A percentile compares a stretch with the other conserved stretches of the same genome.
These are phyloP conservation scores for Drosophila dives DNA, from an alignment of 2,888 invertebrate species.

Conservation along the genomic window DNA sequence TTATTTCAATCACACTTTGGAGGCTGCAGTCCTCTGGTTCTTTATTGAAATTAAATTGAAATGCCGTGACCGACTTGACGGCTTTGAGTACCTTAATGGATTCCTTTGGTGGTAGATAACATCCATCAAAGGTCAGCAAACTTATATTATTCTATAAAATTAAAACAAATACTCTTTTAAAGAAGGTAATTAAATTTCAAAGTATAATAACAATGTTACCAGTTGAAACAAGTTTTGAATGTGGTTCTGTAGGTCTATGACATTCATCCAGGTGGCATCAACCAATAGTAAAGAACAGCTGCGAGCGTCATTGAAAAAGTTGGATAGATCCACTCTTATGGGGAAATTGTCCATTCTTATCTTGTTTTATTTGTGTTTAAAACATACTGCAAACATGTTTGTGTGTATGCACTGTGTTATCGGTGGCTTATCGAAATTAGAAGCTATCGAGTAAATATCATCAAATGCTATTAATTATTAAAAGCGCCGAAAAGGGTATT, in stretches of 20 bases:
- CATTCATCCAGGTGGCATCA: constrained; percentile 58
- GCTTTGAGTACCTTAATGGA: constrained; percentile 59
- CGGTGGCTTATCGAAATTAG: constrained; percentile 18
- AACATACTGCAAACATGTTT: background rate
- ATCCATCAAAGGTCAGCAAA: constrained; percentile 64
- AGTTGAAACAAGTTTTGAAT: constrained; percentile 67
- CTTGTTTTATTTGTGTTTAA: background rate
- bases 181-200: background rate
- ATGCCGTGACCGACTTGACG: constrained; percentile 51
- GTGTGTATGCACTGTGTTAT: background rate
- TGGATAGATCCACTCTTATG: constrained; percentile 65
- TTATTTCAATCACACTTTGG: background rate
- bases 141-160: constrained; percentile 49
- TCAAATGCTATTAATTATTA: too few relatives aligned
- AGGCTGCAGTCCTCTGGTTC: background rate
- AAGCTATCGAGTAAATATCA: constrained; percentile 23
- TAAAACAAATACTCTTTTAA: background rate
- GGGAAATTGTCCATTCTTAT: constrained; percentile 37
- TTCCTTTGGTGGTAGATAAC: constrained; percentile 65
- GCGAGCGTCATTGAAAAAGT: constrained; percentile 68
- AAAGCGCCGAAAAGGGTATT: constrained; percentile 2
- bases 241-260: constrained; percentile 67
- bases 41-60: constrained; percentile 19
- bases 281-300: constrained; percentile 62
- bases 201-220: constrained; percentile 14